Conservation (phyloP, 2,888 invertebrate genomes). For the Synanthedon vespiformis region DNA sequence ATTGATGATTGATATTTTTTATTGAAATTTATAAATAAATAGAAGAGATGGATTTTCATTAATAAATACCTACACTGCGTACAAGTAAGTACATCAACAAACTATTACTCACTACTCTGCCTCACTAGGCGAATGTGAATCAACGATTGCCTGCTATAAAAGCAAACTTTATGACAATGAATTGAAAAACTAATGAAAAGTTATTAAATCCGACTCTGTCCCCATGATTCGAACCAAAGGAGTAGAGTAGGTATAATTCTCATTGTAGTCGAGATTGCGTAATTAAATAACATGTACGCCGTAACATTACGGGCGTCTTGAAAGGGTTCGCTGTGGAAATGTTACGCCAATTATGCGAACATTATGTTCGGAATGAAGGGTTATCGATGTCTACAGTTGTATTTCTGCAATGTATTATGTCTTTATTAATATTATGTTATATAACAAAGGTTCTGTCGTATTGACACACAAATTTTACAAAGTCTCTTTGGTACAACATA, state of each 20-base stretch:
- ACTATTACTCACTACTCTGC: no score
- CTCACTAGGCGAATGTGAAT: no score
- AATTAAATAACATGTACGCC: slow-evolving; percentile 70
- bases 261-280: slow-evolving; percentile 66
- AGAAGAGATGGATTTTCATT: no score
- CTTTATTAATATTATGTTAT: neutral
- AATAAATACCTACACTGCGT: no score
- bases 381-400: slow-evolving; percentile 40
- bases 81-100: no score
- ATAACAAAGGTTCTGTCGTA: slow-evolving; percentile 1
- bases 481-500: slow-evolving; percentile 1
- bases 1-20: no score
- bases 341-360: slow-evolving; percentile 69
- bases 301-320: slow-evolving; percentile 62
- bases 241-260: slow-evolving; percentile 49
- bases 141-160: no score
- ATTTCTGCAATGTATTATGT: slow-evolving; percentile 2
- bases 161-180: no score
- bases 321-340: slow-evolving; percentile 67
- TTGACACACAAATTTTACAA: slow-evolving; percentile 2
- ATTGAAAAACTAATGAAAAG: no score
- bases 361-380: slow-evolving; percentile 64
- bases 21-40: no score
- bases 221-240: neutral
- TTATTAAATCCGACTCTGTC: neutral